Conservation (phyloP, 2,888 invertebrate genomes). For the Pyrochroa serraticornis region DNA sequence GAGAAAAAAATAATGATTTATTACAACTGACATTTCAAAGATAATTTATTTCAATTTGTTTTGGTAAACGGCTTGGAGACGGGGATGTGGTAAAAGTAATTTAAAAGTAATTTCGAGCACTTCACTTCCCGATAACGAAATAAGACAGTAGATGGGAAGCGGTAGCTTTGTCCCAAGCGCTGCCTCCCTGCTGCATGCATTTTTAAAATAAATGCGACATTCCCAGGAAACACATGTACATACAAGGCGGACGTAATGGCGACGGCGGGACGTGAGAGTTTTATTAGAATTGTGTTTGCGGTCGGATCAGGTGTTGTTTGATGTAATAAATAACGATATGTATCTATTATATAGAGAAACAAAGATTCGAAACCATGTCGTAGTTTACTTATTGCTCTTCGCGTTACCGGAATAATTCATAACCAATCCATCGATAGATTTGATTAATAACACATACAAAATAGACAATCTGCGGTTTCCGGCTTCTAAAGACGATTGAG, state of each 20-base stretch:
- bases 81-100: constrained; percentile 40
- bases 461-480: constrained; percentile 13
- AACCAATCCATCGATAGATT: constrained; percentile 31
- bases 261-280: constrained; percentile 47
- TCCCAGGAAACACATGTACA: constrained; percentile 45
- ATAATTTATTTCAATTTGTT: constrained; percentile 43
- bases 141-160: constrained; percentile 18
- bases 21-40: constrained; percentile 34
- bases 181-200: constrained; percentile 38
- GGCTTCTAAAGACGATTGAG: constrained; percentile 13
- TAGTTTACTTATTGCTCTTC: constrained; percentile 16
- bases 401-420: constrained; percentile 31
- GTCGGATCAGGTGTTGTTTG: constrained; percentile 41
- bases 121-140: constrained; percentile 35
- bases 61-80: constrained; percentile 31
- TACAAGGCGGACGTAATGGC: constrained; percentile 42
- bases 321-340: constrained; percentile 42
- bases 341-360: constrained; percentile 27
- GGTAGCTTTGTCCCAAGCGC: constrained; percentile 15
- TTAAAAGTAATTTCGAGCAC: constrained; percentile 42
- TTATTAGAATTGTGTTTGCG: constrained; percentile 49
- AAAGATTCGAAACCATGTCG: constrained; percentile 8
- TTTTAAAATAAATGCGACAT: constrained; percentile 50
- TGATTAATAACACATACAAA: constrained; percentile 33
- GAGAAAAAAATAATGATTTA: constrained; percentile 35